A percentile compares a stretch with the other conserved stretches of the same genome.
These are phyloP conservation scores for Drosophila punjabiensis DNA, from an alignment of 1,140 invertebrate species.

Conservation along the genomic window DNA sequence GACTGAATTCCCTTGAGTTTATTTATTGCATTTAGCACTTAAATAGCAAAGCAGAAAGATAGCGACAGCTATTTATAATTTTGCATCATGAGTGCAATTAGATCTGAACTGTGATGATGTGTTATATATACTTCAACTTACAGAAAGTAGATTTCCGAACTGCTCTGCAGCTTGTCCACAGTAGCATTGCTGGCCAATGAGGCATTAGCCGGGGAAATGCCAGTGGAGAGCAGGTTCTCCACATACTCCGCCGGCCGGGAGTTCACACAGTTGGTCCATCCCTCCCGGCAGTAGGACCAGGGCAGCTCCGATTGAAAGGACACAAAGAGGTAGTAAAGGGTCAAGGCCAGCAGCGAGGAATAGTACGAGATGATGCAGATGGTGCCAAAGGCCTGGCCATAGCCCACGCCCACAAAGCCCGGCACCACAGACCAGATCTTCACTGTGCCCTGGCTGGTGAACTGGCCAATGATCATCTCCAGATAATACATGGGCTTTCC, in stretches of 20 bases:
- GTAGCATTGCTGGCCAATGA: neutral
- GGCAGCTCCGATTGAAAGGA: constrained; percentile 88
- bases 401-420: constrained; percentile 89
- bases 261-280: constrained; percentile 87
- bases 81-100: neutral
- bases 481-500: constrained; percentile 93
- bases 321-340: constrained; percentile 89
- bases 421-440: constrained; percentile 87
- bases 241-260: constrained; percentile 41
- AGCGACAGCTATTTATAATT: constrained; percentile 4
- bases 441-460: constrained; percentile 89
- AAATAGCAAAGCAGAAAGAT: constrained; percentile 5
- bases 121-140: constrained; percentile 28
- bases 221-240: constrained; percentile 19
- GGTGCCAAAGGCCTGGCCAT: constrained; percentile 90
- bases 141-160: constrained; percentile 86
- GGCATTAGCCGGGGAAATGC: constrained; percentile 19
- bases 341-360: constrained; percentile 89
- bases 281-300: constrained; percentile 88
- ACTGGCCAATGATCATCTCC: constrained; percentile 92
- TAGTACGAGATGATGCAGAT: constrained; percentile 91
- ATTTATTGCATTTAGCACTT: constrained; percentile 15
- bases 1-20: constrained; percentile 1
- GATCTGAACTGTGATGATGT: neutral
- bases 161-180: constrained; percentile 54